Conservation (phyloP, 1,140 invertebrate genomes). For the Ceratina australensis region DNA sequence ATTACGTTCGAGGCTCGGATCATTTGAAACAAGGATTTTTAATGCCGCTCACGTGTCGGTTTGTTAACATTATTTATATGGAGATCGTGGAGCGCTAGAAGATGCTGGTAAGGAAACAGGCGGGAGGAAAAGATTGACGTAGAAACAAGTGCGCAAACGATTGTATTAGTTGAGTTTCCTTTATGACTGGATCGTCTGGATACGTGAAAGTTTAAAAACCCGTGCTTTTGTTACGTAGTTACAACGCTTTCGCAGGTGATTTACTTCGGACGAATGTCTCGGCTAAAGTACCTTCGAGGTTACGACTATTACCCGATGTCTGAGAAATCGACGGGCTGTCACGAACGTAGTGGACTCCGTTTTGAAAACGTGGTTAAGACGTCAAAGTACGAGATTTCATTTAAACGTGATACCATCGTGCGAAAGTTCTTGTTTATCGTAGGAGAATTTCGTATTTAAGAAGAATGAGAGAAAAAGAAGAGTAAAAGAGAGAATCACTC, state of each 20-base stretch:
- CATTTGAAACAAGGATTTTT: conserved; percentile 30
- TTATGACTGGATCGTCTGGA: neutral
- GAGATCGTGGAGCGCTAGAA: conserved; percentile 62
- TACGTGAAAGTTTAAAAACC: conserved; percentile 25
- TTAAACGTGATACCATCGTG: conserved; percentile 23
- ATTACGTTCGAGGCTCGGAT: conserved; percentile 11
- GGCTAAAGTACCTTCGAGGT: conserved; percentile 44
- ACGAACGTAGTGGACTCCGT: conserved; percentile 42
- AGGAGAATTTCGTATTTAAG: neutral
- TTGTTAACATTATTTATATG: conserved; percentile 52
- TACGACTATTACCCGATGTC: conserved; percentile 45
- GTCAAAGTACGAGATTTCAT: conserved; percentile 47
- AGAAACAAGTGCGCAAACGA: conserved; percentile 47
- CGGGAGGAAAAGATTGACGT: conserved; percentile 47
- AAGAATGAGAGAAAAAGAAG: neutral
- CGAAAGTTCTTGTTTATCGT: conserved; percentile 23
- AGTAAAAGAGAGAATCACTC: neutral
- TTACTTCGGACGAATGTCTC: conserved; percentile 36
- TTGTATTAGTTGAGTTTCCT: conserved; percentile 37
- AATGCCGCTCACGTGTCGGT: conserved; percentile 32
- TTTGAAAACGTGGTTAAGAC: conserved; percentile 44
- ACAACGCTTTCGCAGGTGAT: conserved; percentile 42
- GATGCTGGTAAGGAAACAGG: conserved; percentile 71
- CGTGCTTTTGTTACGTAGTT: conserved; percentile 41
- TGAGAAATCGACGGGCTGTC: conserved; percentile 48